Conservation (phyloP, 2,113 vertebrate species). For the Geococcyx californianus region DNA sequence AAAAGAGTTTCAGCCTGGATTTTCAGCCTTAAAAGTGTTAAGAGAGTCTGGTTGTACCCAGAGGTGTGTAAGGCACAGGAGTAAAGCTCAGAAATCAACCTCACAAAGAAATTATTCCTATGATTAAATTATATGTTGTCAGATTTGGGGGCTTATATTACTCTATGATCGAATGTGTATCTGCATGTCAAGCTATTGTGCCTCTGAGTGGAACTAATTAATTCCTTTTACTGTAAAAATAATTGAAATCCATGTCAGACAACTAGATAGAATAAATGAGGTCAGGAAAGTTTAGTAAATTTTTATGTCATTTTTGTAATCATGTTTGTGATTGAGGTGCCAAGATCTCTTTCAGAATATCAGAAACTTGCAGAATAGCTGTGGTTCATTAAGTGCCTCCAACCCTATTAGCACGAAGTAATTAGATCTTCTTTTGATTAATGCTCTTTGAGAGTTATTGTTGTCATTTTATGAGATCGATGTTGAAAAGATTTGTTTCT, state of each 20-base stretch:
- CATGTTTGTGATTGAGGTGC: not conserved
- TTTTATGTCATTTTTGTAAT: slow-evolving; percentile 7
- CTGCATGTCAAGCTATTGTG: not conserved
- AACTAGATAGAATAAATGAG: not conserved
- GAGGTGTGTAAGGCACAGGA: not conserved
- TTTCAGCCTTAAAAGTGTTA: not conserved
- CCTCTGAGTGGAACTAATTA: not conserved
- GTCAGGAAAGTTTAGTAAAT: not conserved
- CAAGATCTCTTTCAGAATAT: not conserved
- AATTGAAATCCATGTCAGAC: slow-evolving; percentile 13
- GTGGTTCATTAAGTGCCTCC: not conserved
- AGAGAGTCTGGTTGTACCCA: not conserved
- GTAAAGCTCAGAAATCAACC: not conserved
- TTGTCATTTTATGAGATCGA: not conserved
- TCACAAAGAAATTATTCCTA: not conserved
- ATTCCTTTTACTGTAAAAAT: slow-evolving; percentile 7
- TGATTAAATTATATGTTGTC: not conserved
- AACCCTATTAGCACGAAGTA: not conserved
- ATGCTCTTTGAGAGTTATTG: not conserved
- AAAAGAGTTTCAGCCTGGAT: not conserved
- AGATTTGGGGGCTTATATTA: not conserved
- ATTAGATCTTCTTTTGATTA: not conserved
- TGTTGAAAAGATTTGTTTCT: not conserved
- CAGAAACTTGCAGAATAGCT: not conserved
- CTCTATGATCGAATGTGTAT: not conserved